Conservation (phyloP, 23 tunicate species). For the Ciona savignyi region DNA sequence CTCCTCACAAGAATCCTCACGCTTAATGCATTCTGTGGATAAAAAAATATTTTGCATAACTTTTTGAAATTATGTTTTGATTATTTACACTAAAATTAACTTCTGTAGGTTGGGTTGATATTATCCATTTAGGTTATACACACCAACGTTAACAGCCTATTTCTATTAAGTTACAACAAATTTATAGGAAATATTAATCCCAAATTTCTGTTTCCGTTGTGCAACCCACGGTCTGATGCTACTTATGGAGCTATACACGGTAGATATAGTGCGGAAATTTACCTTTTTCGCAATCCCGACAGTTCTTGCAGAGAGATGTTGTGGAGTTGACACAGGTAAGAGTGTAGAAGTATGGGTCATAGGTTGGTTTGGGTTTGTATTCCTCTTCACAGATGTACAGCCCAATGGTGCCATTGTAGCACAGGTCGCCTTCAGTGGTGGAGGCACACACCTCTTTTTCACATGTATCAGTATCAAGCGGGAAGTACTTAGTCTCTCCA, state of each 20-base stretch:
- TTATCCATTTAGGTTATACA: no score
- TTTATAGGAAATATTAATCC: no score
- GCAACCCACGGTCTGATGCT: no score
- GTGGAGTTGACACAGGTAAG: conserved; percentile 35
- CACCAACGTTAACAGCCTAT: no score
- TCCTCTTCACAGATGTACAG: conserved; percentile 36
- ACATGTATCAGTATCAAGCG: conserved; percentile 43
- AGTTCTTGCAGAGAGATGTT: conserved; percentile 41
- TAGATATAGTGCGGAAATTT: not conserved
- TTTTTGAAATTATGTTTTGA: no score
- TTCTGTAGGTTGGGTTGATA: no score
- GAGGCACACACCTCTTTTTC: conserved; percentile 35
- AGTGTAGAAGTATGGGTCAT: conserved; percentile 27
- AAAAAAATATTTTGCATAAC: not conserved
- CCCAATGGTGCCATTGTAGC: conserved; percentile 40
- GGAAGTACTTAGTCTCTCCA: conserved; percentile 53
- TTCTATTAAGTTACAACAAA: no score
- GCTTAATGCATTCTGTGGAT: conserved; percentile 22
- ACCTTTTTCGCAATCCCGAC: conserved; percentile 42
- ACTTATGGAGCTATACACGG: not conserved
- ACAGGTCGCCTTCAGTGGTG: conserved; percentile 41
- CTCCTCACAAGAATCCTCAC: conserved; percentile 44
- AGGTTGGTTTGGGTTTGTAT: conserved; percentile 28
- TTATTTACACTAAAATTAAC: no score
- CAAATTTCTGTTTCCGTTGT: no score